Base-by-base conservation (phyloP, 2,888 invertebrate species). In the Noctuana brunneofusca region DNA sequence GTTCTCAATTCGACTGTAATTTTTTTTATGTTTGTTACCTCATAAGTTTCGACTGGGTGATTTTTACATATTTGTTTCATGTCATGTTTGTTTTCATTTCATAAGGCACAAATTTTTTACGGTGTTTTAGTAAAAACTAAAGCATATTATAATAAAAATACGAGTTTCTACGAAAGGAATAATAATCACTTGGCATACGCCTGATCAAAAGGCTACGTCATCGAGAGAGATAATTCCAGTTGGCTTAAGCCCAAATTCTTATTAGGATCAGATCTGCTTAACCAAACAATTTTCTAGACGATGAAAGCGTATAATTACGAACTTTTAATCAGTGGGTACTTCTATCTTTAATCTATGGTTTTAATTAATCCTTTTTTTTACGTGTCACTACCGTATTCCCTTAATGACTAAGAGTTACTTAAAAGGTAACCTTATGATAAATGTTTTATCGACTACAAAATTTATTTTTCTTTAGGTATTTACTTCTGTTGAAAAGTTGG, bases 211-310 rank as follows among this genome's bases (percentile, higher is more conserved):
- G 35, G 16, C 58, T 38, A 58, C 49, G n/a, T 58, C 49, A 58
- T 58, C 49, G 58, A 38, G 24, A 50, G 22, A 50, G 38, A 58
- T 58, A 58, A 58, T 49, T 50, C 50, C 41, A 16, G 12, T 58
- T 58, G 58, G 58, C 50, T 41, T 52, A 24, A 43, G n/a, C 58
- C 58, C 50, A 58, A 52, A 41, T 38, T 43, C 58, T 58, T 50
- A 38, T 58, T 58, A 58, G 30, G 52, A 50, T 30, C 41, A 30
- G 41, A 24, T 38, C 35, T 24, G 32, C 41, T 30, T 41, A 52
- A 52, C 38, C 41, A 24, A 18, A 43, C 41, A 50, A 58, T 48
- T 30, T 41, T 58, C 58, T 58, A 43, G 30, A 30, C 18, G 30
- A 30, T 43, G 27, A 58, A 58, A 32, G 41, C 58, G 30, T 43